phyloP scores from a whole-genome alignment of 1,140 invertebrate species.

The Pogonognathellus flavescens region DNA sequence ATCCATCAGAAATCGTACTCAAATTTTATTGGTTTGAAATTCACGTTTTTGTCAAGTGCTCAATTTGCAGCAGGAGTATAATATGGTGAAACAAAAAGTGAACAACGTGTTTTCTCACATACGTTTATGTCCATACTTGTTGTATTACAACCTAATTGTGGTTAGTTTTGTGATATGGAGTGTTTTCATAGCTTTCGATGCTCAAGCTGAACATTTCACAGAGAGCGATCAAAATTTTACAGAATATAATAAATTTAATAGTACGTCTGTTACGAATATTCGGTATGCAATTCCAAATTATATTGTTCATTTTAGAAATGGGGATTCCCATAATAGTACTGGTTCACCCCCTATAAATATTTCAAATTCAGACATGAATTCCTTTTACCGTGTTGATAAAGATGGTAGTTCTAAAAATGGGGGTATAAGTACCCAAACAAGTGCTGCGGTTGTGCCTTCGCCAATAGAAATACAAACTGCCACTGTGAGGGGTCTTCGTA shows the following conservation, averaged over 20 bases:
- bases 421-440: not conserved
- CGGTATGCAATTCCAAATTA: not conserved
- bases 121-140: too few relatives aligned
- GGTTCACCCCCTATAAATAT: not conserved
- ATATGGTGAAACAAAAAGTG: too few relatives aligned
- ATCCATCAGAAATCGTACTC: too few relatives aligned
- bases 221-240: not conserved
- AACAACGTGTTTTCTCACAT: too few relatives aligned
- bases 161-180: too few relatives aligned
- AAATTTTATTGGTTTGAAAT: too few relatives aligned
- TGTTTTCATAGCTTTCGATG: not conserved
- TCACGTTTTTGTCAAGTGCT: too few relatives aligned
- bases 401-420: not conserved
- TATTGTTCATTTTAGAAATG: not conserved
- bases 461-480: slow-evolving; percentile 55
- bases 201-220: not conserved
- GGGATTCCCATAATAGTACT: not conserved
- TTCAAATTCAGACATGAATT: not conserved
- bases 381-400: not conserved
- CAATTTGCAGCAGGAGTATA: too few relatives aligned
- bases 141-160: too few relatives aligned
- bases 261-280: not conserved
- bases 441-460: not conserved
- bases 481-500: slow-evolving; percentile 57
- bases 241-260: not conserved